Conservation (phyloP, 2,888 invertebrate species). For the Polymixis flavicincta region DNA sequence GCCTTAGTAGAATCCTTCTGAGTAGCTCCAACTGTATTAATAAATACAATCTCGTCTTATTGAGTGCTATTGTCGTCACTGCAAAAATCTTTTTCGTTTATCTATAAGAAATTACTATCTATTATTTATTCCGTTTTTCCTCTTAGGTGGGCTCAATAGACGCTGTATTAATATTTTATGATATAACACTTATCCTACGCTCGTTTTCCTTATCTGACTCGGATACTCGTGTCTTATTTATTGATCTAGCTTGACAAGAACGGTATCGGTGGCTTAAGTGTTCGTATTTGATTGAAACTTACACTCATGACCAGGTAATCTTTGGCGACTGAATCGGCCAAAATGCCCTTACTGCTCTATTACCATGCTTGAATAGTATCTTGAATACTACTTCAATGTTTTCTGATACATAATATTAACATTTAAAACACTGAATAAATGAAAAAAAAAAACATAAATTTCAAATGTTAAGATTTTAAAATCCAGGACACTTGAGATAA, state of each 20-base stretch:
- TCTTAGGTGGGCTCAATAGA: constrained; percentile 50
- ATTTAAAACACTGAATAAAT: too few relatives aligned
- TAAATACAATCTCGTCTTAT: constrained; percentile 46
- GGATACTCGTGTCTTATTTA: constrained; percentile 35
- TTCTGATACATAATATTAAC: too few relatives aligned
- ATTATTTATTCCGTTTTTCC: constrained; percentile 54
- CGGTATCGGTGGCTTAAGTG: neutral
- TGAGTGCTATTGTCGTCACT: constrained; percentile 50
- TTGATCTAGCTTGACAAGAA: constrained; percentile 28
- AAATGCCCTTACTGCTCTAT: neutral
- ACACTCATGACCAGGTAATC: neutral
- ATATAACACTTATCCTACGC: constrained; percentile 49
- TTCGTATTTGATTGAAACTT: neutral
- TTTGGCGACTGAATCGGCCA: neutral
- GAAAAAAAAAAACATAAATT: too few relatives aligned
- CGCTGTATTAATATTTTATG: constrained; percentile 63
- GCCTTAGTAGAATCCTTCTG: constrained; percentile 42
- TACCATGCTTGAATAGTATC: neutral
- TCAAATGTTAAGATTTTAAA: neutral
- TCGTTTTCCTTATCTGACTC: constrained; percentile 53
- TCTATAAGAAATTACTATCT: constrained; percentile 37
- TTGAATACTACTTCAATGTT: too few relatives aligned
- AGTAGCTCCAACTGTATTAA: constrained; percentile 50
- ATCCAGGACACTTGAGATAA: neutral
- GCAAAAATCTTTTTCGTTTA: constrained; percentile 45